Evolutionary conservation across 2,888 invertebrate genomes (phyloP), one percentile per base, ranked within the genome.

Genomic region (Tolmerus cingulatus): DNA sequence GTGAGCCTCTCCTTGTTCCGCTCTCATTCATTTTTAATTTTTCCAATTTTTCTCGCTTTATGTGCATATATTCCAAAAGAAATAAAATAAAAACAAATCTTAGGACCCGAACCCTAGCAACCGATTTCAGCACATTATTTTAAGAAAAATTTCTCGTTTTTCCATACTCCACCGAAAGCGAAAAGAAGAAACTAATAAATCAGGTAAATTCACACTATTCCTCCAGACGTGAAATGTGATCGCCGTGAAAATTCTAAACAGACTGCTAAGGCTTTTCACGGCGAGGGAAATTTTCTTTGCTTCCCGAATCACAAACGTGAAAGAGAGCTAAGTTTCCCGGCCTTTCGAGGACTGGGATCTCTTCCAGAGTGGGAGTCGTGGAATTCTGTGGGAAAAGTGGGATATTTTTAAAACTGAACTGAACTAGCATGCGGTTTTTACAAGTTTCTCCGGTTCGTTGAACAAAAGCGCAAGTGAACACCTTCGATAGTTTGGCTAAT

Each of bases 1-100:
- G 81, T 81, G 66, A 23, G 74, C 37, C 40, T 84, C 57, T 74
- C 57, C 57, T 84, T 84, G 57, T 84, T 66, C 16, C 84, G 74
- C 74, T 84, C 74, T 84, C 84, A 84, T 84, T 84, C 37, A 84
- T 84, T 84, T 84, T 74, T 74, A 84, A 66, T 66, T 84, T 84
- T 84, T 66, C 43, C 74, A 66, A 66, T 66, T 84, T 66, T 81
- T 66, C 27, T 78, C 23, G 43, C 66, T 23, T 66, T 66, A 27
- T 66, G 27, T 9, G 16, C 16, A 46, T 46, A 1, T 40, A 19
- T 57, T 57, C 9, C 9, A 9, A 57, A 7, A 27, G 12, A 43
- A 46, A 46, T 16, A 16, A 46, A 14, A 46, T 46, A 16, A 46
- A 46, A 46, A 46, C 12, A 46, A 14, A 46, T 16, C 43, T 19